A percentile compares a stretch with the other conserved stretches of the same genome.
Evolutionary conservation across 2,113 vertebrate species (phyloP).

Genomic region (Chloebia gouldiae): DNA sequence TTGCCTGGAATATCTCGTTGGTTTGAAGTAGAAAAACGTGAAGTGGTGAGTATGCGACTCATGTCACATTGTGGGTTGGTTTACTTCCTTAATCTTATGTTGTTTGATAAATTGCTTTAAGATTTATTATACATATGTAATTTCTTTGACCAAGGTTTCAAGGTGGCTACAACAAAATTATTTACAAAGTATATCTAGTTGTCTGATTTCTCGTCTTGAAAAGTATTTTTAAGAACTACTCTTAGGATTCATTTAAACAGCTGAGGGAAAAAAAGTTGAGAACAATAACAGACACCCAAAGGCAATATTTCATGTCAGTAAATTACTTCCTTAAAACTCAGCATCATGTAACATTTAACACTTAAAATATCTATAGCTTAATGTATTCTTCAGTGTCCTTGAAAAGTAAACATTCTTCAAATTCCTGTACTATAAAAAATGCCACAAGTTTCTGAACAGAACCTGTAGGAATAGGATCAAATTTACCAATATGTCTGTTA

Average conservation of each 20-base stretch:
- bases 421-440: not conserved
- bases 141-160: not conserved
- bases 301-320: not conserved
- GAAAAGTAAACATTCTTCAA: not conserved
- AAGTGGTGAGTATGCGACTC: constrained; percentile 85
- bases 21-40: constrained; percentile 98
- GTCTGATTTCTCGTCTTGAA: not conserved
- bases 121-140: not conserved
- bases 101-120: not conserved
- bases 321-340: not conserved
- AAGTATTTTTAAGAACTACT: not conserved
- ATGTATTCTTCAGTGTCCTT: not conserved
- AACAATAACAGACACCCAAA: not conserved
- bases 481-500: not conserved
- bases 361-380: not conserved
- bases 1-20: constrained; percentile 98
- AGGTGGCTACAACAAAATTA: not conserved
- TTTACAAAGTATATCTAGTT: not conserved
- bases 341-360: not conserved
- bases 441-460: not conserved
- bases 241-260: not conserved
- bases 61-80: not conserved
- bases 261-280: not conserved
- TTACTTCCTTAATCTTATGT: not conserved
- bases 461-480: not conserved